Conservation (phyloP, 53 echinoderm and acorn worm species). For the Apostichopus leukothele region DNA sequence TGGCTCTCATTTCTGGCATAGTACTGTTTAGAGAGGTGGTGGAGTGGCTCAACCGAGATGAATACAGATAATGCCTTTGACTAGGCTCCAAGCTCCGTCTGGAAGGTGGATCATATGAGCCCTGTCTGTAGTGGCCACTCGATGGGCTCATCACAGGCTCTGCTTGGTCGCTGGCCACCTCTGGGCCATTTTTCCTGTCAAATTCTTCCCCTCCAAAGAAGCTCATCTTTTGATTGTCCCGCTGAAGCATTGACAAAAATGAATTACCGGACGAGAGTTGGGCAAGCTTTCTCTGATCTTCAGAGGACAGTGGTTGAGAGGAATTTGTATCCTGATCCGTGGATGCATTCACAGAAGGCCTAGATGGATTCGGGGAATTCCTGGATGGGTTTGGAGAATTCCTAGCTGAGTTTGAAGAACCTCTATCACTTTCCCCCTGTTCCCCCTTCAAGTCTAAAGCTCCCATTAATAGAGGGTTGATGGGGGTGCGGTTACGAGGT, state of each 20-base stretch:
- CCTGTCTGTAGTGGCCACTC: conserved; percentile 6
- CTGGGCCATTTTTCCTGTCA: conserved; percentile 39
- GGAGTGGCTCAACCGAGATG: conserved; percentile 19
- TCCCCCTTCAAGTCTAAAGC: conserved; percentile 35
- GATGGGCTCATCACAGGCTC: not conserved
- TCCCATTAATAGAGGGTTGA: conserved; percentile 17
- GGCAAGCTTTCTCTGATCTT: conserved; percentile 62
- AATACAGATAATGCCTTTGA: conserved; percentile 15
- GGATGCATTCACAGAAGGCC: not conserved
- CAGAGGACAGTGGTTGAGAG: conserved; percentile 47
- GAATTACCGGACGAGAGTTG: conserved; percentile 56
- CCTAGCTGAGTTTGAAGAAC: not conserved
- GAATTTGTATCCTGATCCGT: not conserved
- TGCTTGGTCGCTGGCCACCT: conserved; percentile 30
- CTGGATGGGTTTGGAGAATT: not conserved
- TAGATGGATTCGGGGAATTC: not conserved
- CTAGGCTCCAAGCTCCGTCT: not conserved
- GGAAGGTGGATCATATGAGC: conserved; percentile 8
- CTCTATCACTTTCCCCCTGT: not conserved
- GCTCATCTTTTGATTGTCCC: conserved; percentile 49
- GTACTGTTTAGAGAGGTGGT: conserved; percentile 10
- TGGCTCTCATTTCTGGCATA: not conserved
- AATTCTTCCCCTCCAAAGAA: conserved; percentile 42
- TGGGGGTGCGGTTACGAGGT: conserved; percentile 50
- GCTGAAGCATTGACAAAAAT: conserved; percentile 64